phyloP scores from a whole-genome alignment of 2,113 vertebrate species.

The Labrus mixtus region DNA sequence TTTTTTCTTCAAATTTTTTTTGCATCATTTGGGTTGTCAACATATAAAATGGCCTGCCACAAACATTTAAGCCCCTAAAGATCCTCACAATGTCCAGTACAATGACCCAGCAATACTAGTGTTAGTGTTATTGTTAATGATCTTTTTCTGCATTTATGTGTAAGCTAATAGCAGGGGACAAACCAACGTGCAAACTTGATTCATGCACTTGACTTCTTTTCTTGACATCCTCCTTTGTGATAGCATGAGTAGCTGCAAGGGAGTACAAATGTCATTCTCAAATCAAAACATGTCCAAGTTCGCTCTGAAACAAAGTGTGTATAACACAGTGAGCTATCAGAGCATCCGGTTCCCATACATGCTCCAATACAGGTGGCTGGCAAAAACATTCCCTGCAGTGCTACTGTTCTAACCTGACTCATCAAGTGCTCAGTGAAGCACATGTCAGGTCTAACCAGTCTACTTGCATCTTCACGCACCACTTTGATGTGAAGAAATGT shows the following conservation, averaged over 20 bases:
- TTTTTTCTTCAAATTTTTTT: not conserved
- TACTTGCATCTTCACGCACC: slow-evolving; percentile 33
- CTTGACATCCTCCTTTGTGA: slow-evolving; percentile 58
- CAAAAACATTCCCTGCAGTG: slow-evolving; percentile 67
- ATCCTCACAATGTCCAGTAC: not conserved
- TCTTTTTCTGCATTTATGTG: not conserved
- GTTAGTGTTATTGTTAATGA: not conserved
- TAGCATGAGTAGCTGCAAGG: slow-evolving; percentile 43
- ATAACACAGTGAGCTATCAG: slow-evolving; percentile 62
- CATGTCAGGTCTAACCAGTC: slow-evolving; percentile 50
- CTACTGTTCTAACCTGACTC: slow-evolving; percentile 68
- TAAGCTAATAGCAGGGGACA: not conserved
- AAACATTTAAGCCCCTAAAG: not conserved
- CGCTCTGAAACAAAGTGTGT: slow-evolving; percentile 69
- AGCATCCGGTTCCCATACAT: slow-evolving; percentile 73
- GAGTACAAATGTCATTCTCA: slow-evolving; percentile 59
- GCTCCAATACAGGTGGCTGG: slow-evolving; percentile 59
- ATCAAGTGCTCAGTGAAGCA: slow-evolving; percentile 67
- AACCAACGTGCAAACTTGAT: not conserved
- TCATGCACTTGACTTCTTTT: slow-evolving; percentile 48
- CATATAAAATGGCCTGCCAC: not conserved
- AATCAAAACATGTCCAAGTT: slow-evolving; percentile 71
- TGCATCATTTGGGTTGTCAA: not conserved
- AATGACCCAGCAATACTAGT: not conserved
- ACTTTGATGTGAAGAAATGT: slow-evolving; percentile 39